A percentile compares a stretch with the other conserved stretches of the same genome.
Conservation (phyloP, 2,113 vertebrate genomes). For the Cyanistes caeruleus region DNA sequence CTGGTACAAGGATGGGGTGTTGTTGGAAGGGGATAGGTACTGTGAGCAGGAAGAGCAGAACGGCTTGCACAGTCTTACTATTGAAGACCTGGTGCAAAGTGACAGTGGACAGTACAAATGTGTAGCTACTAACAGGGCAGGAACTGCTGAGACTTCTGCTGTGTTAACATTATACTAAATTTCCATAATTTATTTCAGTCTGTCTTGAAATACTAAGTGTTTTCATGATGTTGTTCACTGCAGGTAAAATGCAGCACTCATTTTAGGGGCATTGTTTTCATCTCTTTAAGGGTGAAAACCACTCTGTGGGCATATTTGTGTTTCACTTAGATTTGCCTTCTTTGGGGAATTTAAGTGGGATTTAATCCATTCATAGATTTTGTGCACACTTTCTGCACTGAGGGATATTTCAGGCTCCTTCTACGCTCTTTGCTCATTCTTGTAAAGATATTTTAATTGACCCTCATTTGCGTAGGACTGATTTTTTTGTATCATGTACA, state of each 20-base stretch:
- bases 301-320: not conserved
- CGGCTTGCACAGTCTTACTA: slow-evolving; percentile 86
- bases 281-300: slow-evolving; percentile 19
- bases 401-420: not conserved
- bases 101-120: slow-evolving; percentile 93
- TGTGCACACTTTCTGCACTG: not conserved
- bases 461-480: not conserved
- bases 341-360: not conserved
- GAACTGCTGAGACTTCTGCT: slow-evolving; percentile 82
- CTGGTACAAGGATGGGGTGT: slow-evolving; percentile 88
- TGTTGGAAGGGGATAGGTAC: slow-evolving; percentile 81
- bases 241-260: slow-evolving; percentile 13
- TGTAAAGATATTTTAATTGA: slow-evolving; percentile 30
- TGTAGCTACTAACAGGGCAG: slow-evolving; percentile 84
- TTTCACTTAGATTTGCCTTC: slow-evolving; percentile 4
- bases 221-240: not conserved
- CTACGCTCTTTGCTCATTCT: not conserved
- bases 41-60: slow-evolving; percentile 83
- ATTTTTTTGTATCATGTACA: slow-evolving; percentile 61
- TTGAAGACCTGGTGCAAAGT: slow-evolving; percentile 80
- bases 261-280: slow-evolving; percentile 59
- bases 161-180: slow-evolving; percentile 82
- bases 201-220: not conserved
- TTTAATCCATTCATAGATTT: not conserved
- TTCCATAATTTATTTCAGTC: not conserved